A percentile compares a stretch with the other conserved stretches of the same genome.
These are phyloP conservation scores for Sander lucioperca DNA, from an alignment of 2,113 vertebrate genomes.

Conservation along the genomic window DNA sequence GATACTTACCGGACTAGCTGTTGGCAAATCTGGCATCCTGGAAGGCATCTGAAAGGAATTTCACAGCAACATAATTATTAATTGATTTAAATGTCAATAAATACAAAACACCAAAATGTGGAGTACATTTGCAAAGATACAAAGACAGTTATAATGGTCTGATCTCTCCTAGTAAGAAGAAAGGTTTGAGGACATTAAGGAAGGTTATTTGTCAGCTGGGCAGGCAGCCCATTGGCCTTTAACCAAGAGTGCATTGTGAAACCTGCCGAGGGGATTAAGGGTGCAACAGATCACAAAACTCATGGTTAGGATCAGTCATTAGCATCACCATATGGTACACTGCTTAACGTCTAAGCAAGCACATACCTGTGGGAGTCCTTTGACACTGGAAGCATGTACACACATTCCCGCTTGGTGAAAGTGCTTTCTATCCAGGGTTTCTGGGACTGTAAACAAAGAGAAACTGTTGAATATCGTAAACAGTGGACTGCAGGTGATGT, in stretches of 20 bases:
- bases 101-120: background rate
- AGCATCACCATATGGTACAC: slow-evolving; percentile 42
- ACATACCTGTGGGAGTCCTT: slow-evolving; percentile 99
- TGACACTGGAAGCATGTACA: slow-evolving; percentile 98
- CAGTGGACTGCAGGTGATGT: background rate
- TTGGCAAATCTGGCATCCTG: slow-evolving; percentile 99
- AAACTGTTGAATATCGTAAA: slow-evolving; percentile 19
- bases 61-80: slow-evolving; percentile 40
- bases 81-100: background rate
- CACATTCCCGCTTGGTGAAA: slow-evolving; percentile 99
- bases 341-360: slow-evolving; percentile 36
- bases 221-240: slow-evolving; percentile 49
- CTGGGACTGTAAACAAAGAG: slow-evolving; percentile 90
- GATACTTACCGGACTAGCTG: slow-evolving; percentile 95
- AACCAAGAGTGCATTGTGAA: slow-evolving; percentile 48
- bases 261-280: slow-evolving; percentile 16
- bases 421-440: slow-evolving; percentile 99
- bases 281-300: too few relatives aligned
- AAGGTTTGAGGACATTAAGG: slow-evolving; percentile 31
- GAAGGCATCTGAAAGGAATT: slow-evolving; percentile 92
- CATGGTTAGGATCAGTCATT: background rate
- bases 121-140: background rate
- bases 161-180: background rate
- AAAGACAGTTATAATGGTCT: background rate
- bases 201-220: slow-evolving; percentile 53